Evolutionary conservation across 2,113 vertebrate species (phyloP).

Genomic region (Paramisgurnus dabryanus): DNA sequence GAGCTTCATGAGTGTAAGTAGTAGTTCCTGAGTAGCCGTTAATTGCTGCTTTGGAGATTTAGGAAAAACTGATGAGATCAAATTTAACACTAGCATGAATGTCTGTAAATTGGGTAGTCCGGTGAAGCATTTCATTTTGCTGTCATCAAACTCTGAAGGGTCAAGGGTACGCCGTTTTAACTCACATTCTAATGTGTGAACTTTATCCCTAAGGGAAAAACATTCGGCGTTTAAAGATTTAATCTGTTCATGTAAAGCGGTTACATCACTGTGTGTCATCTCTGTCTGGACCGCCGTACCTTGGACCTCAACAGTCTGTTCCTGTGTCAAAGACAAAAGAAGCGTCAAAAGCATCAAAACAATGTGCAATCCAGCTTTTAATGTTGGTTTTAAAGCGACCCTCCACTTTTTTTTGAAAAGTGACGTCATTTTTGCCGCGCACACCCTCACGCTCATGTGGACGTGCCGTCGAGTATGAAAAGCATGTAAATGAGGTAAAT

Average conservation of each 20-base stretch:
- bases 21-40: constrained; percentile 42
- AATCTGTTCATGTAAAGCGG: constrained; percentile 42
- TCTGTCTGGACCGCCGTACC: constrained; percentile 42
- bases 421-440: too few relatives aligned
- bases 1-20: constrained; percentile 18
- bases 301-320: not conserved
- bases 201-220: constrained; percentile 41
- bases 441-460: too few relatives aligned
- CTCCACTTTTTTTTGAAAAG: too few relatives aligned
- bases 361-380: too few relatives aligned
- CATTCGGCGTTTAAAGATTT: constrained; percentile 45
- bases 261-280: constrained; percentile 32
- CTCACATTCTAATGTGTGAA: constrained; percentile 37
- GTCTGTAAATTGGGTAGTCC: constrained; percentile 47
- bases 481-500: too few relatives aligned
- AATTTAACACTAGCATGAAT: constrained; percentile 49
- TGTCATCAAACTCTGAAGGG: constrained; percentile 48
- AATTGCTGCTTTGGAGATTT: constrained; percentile 34
- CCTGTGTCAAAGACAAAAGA: too few relatives aligned
- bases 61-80: constrained; percentile 40
- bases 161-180: constrained; percentile 44
- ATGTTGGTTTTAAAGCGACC: too few relatives aligned
- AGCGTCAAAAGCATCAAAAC: too few relatives aligned
- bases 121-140: constrained; percentile 45
- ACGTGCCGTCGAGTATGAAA: too few relatives aligned